Percentiles rank a stretch among this genome's conserved stretches.
phyloP scores from a whole-genome alignment of 1,140 invertebrate species.

The Wiebesia pumilae region DNA sequence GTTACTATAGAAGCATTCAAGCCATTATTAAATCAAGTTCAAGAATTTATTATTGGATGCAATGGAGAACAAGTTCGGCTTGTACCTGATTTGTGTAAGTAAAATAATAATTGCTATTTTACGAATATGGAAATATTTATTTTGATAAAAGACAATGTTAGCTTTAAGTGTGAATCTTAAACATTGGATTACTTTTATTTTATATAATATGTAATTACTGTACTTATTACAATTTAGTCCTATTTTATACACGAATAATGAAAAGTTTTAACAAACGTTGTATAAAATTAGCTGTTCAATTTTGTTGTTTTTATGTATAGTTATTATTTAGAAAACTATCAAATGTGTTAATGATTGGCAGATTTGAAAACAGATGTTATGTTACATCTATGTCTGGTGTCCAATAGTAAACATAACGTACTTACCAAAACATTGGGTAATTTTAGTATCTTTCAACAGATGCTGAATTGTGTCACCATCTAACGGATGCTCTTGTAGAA shows the following conservation, averaged over 20 bases:
- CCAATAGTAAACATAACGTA: background rate
- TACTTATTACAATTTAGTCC: no score
- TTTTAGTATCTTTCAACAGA: conserved; percentile 76
- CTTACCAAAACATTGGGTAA: background rate
- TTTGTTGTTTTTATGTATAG: no score
- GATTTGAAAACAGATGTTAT: no score
- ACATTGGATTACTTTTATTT: background rate
- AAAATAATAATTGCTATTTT: background rate
- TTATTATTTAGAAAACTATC: no score
- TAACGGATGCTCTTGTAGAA: conserved; percentile 87
- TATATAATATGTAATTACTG: no score
- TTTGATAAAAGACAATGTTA: background rate
- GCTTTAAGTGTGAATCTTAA: background rate
- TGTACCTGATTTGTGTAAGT: conserved; percentile 90
- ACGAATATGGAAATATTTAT: background rate
- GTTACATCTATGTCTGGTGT: no score
- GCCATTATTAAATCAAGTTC: conserved; percentile 80
- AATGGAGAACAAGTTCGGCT: conserved; percentile 92
- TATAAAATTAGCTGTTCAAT: no score
- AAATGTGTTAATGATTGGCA: no score
- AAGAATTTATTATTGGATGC: conserved; percentile 89
- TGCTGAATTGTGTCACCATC: conserved; percentile 90
- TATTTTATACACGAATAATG: no score
- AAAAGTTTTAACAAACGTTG: no score
- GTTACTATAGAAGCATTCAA: conserved; percentile 71